Percentiles rank a stretch among this genome's conserved stretches.
Evolutionary conservation across 23 tunicate genomes (phyloP).

Genomic region (Ciona savignyi): DNA sequence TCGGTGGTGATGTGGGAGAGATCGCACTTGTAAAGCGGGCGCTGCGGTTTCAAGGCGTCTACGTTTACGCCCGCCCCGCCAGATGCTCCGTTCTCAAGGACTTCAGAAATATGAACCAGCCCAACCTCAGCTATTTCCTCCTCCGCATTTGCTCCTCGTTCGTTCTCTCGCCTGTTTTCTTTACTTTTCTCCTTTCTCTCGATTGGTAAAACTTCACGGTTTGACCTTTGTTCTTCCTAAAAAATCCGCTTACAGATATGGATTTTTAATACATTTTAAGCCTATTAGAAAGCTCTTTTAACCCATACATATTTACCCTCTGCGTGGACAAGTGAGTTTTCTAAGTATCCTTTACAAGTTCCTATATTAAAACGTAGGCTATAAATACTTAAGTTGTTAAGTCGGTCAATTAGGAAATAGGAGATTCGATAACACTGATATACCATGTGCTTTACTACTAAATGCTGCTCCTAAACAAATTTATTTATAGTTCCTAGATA

Average conservation of each 20-base stretch:
- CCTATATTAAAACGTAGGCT: no score
- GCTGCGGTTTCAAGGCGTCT: slow-evolving; percentile 23
- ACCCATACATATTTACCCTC: no score
- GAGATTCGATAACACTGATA: no score
- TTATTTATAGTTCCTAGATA: not conserved
- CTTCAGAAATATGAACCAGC: slow-evolving; percentile 9
- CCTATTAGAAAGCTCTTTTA: no score
- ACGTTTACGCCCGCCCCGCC: slow-evolving; percentile 1
- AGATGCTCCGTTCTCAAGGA: slow-evolving; percentile 7
- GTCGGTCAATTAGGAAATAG: no score
- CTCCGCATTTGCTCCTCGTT: not conserved
- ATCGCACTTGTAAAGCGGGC: slow-evolving; percentile 54
- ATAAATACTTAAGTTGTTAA: no score
- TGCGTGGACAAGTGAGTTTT: no score
- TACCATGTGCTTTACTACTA: no score
- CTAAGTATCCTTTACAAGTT: no score
- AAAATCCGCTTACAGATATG: no score
- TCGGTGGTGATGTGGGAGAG: slow-evolving; percentile 67
- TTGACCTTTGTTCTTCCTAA: slow-evolving; percentile 33
- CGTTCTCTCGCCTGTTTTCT: not conserved
- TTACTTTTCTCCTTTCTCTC: not conserved
- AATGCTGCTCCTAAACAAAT: no score
- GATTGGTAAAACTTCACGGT: not conserved
- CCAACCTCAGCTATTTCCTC: not conserved
- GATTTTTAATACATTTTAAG: no score